These are phyloP conservation scores for Ommatoiulus sabulosus DNA, from an alignment of 2,888 invertebrate genomes.

Conservation along the genomic window DNA sequence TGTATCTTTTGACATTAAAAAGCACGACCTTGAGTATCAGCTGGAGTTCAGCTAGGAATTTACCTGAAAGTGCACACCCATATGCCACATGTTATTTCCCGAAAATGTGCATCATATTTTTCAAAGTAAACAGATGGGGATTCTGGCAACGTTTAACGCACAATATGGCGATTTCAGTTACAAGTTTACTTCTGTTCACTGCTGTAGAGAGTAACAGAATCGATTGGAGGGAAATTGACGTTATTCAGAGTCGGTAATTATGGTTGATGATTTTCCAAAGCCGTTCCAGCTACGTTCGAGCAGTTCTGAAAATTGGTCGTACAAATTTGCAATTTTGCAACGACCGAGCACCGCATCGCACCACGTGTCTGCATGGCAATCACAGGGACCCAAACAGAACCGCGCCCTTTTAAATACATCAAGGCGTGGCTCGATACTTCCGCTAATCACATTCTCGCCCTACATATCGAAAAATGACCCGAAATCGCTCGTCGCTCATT, in stretches of 20 bases:
- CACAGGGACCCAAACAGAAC: neutral
- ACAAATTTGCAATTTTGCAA: neutral
- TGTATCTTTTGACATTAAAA: neutral
- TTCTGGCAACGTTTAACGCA: neutral
- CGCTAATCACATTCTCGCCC: slow-evolving; percentile 23
- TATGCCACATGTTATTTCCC: neutral
- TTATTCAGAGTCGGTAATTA: neutral
- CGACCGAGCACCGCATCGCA: neutral
- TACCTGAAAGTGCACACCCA: neutral
- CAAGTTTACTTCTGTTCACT: neutral
- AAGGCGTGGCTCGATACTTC: slow-evolving; percentile 27
- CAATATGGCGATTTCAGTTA: neutral
- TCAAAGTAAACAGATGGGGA: neutral
- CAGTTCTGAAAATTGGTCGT: neutral
- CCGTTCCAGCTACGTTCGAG: neutral
- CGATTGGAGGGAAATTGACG: neutral
- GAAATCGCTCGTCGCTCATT: neutral
- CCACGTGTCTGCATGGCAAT: neutral
- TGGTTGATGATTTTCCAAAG: neutral
- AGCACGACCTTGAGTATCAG: neutral
- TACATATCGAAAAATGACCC: neutral
- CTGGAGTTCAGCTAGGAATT: neutral
- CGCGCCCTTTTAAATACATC: slow-evolving; percentile 32
- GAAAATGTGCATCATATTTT: neutral
- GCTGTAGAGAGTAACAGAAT: neutral